Evolutionary conservation across 1,140 invertebrate species (phyloP).

Genomic region (Trichomalopsis sarcophagae): DNA sequence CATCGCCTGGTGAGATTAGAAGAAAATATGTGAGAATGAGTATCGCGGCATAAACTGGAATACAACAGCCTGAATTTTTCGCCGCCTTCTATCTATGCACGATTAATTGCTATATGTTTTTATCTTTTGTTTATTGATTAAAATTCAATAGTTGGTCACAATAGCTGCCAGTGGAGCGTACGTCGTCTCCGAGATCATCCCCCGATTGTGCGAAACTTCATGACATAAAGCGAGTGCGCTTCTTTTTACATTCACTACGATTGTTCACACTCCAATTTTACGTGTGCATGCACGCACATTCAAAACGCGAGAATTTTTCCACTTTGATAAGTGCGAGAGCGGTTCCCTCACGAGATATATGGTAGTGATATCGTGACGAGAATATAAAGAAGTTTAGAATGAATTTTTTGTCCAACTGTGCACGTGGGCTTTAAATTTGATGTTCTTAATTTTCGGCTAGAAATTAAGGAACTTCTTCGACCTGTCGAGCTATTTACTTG

Average conservation of each 20-base stretch:
- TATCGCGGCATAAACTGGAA: background rate
- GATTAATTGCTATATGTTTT: background rate
- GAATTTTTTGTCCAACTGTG: background rate
- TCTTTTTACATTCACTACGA: conserved; percentile 35
- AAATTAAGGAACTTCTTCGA: conserved; percentile 27
- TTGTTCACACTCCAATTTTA: background rate
- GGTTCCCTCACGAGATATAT: background rate
- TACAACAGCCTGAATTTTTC: background rate
- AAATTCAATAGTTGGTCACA: background rate
- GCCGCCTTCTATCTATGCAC: background rate
- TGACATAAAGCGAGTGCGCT: background rate
- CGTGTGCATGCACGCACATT: background rate
- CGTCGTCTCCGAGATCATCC: background rate
- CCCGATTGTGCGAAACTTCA: background rate
- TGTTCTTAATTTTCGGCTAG: conserved; percentile 18
- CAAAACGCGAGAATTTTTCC: conserved; percentile 28
- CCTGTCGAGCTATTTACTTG: conserved; percentile 13
- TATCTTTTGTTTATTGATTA: background rate
- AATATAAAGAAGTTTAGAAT: background rate
- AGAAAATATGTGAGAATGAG: background rate
- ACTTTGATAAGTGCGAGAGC: conserved; percentile 10
- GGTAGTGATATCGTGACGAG: background rate
- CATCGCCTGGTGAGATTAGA: background rate
- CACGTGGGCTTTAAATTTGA: background rate
- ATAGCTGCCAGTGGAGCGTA: background rate